phyloP scores from a whole-genome alignment of 2,113 vertebrate genomes.

The Monopterus albus region DNA sequence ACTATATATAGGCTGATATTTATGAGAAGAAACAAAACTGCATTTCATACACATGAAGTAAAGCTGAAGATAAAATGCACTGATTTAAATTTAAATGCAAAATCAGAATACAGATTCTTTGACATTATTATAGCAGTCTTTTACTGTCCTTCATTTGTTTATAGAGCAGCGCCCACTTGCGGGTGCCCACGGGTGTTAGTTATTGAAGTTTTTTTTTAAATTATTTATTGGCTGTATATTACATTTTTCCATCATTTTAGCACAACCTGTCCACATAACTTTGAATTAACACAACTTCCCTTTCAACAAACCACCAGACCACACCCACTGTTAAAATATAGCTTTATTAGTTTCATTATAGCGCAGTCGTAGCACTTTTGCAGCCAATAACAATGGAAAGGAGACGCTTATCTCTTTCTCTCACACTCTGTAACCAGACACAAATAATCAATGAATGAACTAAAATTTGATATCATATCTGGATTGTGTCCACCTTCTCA shows the following conservation, averaged over 20 bases:
- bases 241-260: too few relatives aligned
- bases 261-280: neutral
- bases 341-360: constrained; percentile 73
- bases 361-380: constrained; percentile 57
- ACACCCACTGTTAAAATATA: constrained; percentile 78
- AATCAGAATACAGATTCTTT: too few relatives aligned
- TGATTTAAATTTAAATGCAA: too few relatives aligned
- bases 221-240: too few relatives aligned
- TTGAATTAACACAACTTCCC: constrained; percentile 15
- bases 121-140: too few relatives aligned
- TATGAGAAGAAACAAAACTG: too few relatives aligned
- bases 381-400: constrained; percentile 49
- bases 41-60: too few relatives aligned
- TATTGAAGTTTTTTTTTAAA: neutral
- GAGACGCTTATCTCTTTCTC: constrained; percentile 33
- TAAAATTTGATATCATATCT: constrained; percentile 30
- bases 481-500: constrained; percentile 10
- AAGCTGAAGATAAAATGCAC: too few relatives aligned
- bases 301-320: constrained; percentile 28
- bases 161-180: too few relatives aligned
- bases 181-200: too few relatives aligned
- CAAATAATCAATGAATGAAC: constrained; percentile 28
- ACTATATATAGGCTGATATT: too few relatives aligned
- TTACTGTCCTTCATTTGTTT: too few relatives aligned
- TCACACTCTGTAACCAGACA: constrained; percentile 54